A percentile compares a stretch with the other conserved stretches of the same genome.
Evolutionary conservation across 2,797 vertebrate genomes (phyloP).

Genomic region (Morus bassanus): DNA sequence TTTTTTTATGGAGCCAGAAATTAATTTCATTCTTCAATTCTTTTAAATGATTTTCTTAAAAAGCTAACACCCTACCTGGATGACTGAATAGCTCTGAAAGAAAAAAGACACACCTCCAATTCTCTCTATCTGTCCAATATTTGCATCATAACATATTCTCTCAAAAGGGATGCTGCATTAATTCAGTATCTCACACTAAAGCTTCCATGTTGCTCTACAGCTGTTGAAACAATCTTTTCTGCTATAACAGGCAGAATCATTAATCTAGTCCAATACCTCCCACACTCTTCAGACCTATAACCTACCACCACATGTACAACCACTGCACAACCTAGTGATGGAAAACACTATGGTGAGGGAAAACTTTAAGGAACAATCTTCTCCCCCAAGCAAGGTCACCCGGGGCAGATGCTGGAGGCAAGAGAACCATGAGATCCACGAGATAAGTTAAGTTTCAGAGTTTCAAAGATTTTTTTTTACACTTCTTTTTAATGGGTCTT

Average conservation of each 20-base stretch:
- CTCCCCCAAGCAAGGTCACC: neutral
- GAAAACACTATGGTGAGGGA: neutral
- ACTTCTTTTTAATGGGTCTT: neutral
- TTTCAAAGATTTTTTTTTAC: neutral
- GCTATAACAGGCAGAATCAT: neutral
- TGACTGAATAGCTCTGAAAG: neutral
- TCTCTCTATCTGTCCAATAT: neutral
- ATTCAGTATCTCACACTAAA: neutral
- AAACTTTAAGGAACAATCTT: neutral
- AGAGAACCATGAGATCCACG: neutral
- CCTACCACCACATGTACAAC: neutral
- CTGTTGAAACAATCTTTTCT: neutral
- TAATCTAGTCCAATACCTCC: neutral
- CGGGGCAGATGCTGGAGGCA: neutral
- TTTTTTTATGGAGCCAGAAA: neutral
- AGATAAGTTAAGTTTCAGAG: neutral
- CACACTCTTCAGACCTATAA: neutral
- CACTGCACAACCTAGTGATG: neutral
- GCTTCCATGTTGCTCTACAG: neutral
- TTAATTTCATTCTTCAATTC: neutral
- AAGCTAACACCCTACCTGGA: neutral
- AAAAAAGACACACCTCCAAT: neutral
- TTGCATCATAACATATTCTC: neutral
- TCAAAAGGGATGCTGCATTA: neutral
- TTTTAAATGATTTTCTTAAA: neutral